phyloP scores from a whole-genome alignment of 2,888 invertebrate genomes.

The Mesoligia furuncula region DNA sequence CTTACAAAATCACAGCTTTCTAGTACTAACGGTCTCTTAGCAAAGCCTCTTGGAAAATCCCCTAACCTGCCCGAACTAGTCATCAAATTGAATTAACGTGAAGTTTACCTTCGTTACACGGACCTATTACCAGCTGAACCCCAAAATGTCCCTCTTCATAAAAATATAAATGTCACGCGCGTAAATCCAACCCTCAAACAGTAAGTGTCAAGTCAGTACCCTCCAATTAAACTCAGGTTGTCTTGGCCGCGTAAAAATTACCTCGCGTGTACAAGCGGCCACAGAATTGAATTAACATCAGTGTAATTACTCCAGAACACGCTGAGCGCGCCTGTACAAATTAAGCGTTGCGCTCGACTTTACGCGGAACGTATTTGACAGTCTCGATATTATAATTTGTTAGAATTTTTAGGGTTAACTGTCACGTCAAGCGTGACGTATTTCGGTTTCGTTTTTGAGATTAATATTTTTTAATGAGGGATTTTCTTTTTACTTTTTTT shows the following conservation, averaged over 20 bases:
- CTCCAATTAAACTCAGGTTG: conserved; percentile 53
- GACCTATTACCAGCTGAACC: conserved; percentile 32
- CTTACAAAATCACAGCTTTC: too few species aligned
- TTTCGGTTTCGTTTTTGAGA: conserved; percentile 42
- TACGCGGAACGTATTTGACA: conserved; percentile 40
- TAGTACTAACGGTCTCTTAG: too few species aligned
- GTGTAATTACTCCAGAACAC: conserved; percentile 55
- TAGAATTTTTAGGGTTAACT: conserved; percentile 41
- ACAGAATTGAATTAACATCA: conserved; percentile 72
- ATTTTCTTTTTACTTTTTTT: too few species aligned
- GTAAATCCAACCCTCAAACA: conserved; percentile 48
- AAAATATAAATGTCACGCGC: conserved; percentile 38
- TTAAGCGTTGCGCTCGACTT: conserved; percentile 43
- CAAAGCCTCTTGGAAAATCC: too few species aligned
- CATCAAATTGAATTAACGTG: conserved; percentile 36
- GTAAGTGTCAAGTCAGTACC: conserved; percentile 60
- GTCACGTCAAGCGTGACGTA: conserved; percentile 39
- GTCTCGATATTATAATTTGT: conserved; percentile 41
- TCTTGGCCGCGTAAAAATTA: conserved; percentile 59
- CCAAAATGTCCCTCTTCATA: conserved; percentile 35
- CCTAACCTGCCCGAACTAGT: neutral
- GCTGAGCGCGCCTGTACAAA: conserved; percentile 46
- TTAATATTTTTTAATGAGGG: conserved; percentile 48
- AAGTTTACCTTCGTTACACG: conserved; percentile 44
- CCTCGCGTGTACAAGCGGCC: conserved; percentile 66